A percentile compares a stretch with the other conserved stretches of the same genome.
These are phyloP conservation scores for Drosophila barbarae DNA, from an alignment of 2,888 invertebrate species.

Conservation along the genomic window DNA sequence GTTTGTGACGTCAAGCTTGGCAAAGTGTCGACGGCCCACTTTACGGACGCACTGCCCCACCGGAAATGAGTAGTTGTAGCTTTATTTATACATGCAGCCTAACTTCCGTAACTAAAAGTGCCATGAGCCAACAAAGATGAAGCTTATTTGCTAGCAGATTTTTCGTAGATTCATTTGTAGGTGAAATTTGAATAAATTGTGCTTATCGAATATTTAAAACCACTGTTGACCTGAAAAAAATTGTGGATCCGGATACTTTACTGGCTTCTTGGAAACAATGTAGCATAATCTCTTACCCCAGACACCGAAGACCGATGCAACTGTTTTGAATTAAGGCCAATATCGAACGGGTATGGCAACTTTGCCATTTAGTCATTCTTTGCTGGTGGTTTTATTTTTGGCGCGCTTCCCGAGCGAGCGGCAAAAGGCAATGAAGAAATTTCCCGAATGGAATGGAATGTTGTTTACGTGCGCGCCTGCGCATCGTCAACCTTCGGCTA, in stretches of 20 bases:
- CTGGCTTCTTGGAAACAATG: neutral
- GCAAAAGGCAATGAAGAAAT: slow-evolving; percentile 49
- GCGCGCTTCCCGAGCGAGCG: slow-evolving; percentile 47
- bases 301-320: neutral
- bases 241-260: neutral
- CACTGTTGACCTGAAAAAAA: neutral
- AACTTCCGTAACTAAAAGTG: slow-evolving; percentile 8
- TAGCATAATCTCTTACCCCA: neutral
- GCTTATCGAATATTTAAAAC: neutral
- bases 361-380: slow-evolving; percentile 3
- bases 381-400: slow-evolving; percentile 51
- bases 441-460: slow-evolving; percentile 66
- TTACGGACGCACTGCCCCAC: slow-evolving; percentile 27
- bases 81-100: slow-evolving; percentile 1
- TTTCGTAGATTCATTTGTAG: neutral
- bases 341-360: slow-evolving; percentile 27
- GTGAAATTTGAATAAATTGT: neutral
- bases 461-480: slow-evolving; percentile 73
- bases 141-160: neutral
- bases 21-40: slow-evolving; percentile 38
- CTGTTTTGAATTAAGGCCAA: slow-evolving; percentile 2
- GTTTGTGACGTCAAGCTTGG: slow-evolving; percentile 34
- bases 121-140: neutral
- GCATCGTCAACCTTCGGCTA: slow-evolving; percentile 51
- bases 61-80: slow-evolving; percentile 42